Base-by-base conservation (phyloP, 2,113 vertebrate species). In the Halcyon senegalensis region DNA sequence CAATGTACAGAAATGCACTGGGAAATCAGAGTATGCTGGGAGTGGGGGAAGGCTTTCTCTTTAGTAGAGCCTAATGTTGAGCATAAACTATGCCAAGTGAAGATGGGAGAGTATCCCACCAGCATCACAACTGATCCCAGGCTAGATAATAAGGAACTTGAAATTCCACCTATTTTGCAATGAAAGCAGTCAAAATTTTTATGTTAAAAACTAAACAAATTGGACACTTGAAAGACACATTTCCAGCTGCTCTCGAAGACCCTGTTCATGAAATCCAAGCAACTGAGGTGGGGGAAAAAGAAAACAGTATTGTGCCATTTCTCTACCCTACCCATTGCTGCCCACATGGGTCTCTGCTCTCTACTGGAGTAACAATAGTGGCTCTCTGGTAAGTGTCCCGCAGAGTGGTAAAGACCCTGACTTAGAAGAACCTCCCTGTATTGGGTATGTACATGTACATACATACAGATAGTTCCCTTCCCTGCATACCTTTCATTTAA, bases 1-100 rank as follows among this genome's bases (percentile, higher is more conserved):
- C 0, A 0, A 28, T 23, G 5, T 11, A 35, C 35, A 17, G 44
- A 69, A 76, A 75, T 27, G 16, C 18, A 21, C 10, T 39, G 44
- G n/a, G 20, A 74, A 89, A 70, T 62, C 64, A 74, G 44, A 86
- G 15, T 10, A 55, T 11, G 1, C 16, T 60, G 20, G 8, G 63
- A 58, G 9, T 7, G 12, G 25, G 12, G 3, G 3, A 30, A 16
- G 43, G 1, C 11, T 58, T 27, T 28, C 20, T 53, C 8, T 53
- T 35, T 5, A 75, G 50, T 10, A 56, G 43, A 59, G 21, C 9
- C 35, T 11, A 8, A 14, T 24, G n/a, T 55, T 87, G 74, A 64
- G 50, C 33, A 39, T 35, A 11, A 81, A 31, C 23, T 10, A 16
- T 14, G 14, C 18, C 48, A 64, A 21, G 33, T 7, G 48, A 41